Base-by-base conservation (phyloP, 2,113 vertebrate genomes). In the Hystrix cristata region DNA sequence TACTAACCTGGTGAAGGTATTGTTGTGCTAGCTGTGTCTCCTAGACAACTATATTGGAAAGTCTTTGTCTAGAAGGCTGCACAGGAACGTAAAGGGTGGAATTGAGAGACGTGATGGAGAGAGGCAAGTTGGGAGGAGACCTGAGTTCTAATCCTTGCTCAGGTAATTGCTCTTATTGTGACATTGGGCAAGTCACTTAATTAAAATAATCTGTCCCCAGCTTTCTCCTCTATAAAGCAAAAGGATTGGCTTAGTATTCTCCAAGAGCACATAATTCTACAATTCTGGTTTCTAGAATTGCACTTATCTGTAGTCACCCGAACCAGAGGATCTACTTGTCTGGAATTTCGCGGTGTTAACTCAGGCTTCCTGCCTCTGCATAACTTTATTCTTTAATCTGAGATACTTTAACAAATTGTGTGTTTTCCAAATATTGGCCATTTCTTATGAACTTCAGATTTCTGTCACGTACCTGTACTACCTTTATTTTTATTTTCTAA, bases 401-500 rank as follows among this genome's bases (percentile, higher is more conserved):
- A n/a, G 51, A 92, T 60, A 67, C 27, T 38, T 94, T 43, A 62
- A 80, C 60, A 82, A 62, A 71, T 88, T 38, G 21, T 29, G 31
- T 76, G 9, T 72, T 78, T 90, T 59, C 25, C 59, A 62, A 92
- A 65, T 60, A 91, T 71, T 85, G 38, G 79, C 67, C 27, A 85
- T 84, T 87, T 7, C 43, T 59, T 62, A 69, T 29, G 27, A 93
- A 67, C 29, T 87, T 87, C 27, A 67, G 31, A 64, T 87, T 69
- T 91, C 12, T 90, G 43, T 53, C 29, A 83, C 1, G 5, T 72
- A 59, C 38, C 38, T 46, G 25, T 81, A 34, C 9, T 15, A 48
- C 21, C n/a, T 85, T 2, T 82, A 60, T 76, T 90, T 96, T 85
- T 80, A 51, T 84, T 94, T 88, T 78, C 14, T 65, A 65, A 38